A percentile compares a stretch with the other conserved stretches of the same genome.
phyloP scores from a whole-genome alignment of 2,888 invertebrate species.

The Tinea trinotella region DNA sequence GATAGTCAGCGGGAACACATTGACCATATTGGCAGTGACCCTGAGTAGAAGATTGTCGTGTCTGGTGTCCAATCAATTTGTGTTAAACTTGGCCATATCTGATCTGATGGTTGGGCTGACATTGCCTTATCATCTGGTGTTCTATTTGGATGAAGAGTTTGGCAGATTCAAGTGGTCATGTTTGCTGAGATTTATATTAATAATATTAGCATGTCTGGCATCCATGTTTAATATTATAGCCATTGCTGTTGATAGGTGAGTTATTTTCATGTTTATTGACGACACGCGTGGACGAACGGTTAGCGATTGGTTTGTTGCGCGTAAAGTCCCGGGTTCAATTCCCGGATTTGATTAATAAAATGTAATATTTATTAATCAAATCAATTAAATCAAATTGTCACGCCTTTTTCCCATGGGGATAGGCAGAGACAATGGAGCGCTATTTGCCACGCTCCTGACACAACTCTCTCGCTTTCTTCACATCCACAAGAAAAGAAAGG shows the following conservation, averaged over 20 bases:
- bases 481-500: no score
- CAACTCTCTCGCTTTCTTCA: no score
- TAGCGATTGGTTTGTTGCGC: no score
- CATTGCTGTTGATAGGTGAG: conserved; percentile 81
- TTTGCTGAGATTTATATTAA: conserved; percentile 79
- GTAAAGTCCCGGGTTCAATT: no score
- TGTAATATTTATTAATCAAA: neutral
- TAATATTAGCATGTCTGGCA: conserved; percentile 82
- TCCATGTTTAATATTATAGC: conserved; percentile 85
- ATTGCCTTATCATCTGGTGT: conserved; percentile 83
- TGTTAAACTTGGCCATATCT: conserved; percentile 83
- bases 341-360: neutral
- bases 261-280: no score
- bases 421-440: no score
- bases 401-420: no score
- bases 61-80: conserved; percentile 83
- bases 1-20: conserved; percentile 80
- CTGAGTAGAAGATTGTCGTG: conserved; percentile 78
- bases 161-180: conserved; percentile 76
- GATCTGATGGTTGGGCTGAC: conserved; percentile 85
- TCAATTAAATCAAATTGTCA: no score
- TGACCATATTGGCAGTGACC: conserved; percentile 82
- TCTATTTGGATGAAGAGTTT: conserved; percentile 76
- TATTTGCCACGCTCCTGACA: no score
- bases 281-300: no score